These are phyloP conservation scores for Drosophila percnosoma DNA, from an alignment of 2,888 invertebrate genomes.

Conservation along the genomic window DNA sequence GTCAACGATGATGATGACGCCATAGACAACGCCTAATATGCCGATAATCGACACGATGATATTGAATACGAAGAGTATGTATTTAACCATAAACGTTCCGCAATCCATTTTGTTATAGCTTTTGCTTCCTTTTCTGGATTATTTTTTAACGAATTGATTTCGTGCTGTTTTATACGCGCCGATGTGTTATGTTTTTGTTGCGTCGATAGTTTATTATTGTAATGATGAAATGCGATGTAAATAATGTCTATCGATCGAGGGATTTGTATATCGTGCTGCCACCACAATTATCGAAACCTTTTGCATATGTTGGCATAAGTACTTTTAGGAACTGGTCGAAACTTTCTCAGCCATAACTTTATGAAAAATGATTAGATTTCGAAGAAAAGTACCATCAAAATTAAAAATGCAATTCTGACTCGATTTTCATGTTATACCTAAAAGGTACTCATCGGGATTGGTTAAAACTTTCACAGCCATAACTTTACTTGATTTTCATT, in stretches of 20 bases:
- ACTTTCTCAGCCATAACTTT: background rate
- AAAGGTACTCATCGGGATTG: no score
- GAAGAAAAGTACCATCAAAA: no score
- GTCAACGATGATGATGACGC: conserved; percentile 86
- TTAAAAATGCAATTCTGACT: no score
- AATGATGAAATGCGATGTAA: background rate
- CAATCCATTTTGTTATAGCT: conserved; percentile 87
- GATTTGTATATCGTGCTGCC: background rate
- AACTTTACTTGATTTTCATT: background rate
- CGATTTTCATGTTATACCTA: no score
- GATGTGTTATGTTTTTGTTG: background rate
- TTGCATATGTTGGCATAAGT: background rate
- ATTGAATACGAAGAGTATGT: conserved; percentile 92
- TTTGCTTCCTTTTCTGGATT: conserved; percentile 9
- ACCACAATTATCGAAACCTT: background rate
- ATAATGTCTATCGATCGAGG: background rate
- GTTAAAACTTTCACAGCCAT: background rate
- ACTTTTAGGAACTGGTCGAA: background rate
- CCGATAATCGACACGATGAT: conserved; percentile 90
- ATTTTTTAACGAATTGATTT: background rate
- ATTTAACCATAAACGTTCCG: conserved; percentile 92
- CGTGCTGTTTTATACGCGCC: background rate
- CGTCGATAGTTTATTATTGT: background rate
- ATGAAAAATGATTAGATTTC: fast-evolving
- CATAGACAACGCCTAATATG: conserved; percentile 88